A percentile compares a stretch with the other conserved stretches of the same genome.
phyloP scores from a whole-genome alignment of 2,888 invertebrate genomes.

The Dynastes grantii region DNA sequence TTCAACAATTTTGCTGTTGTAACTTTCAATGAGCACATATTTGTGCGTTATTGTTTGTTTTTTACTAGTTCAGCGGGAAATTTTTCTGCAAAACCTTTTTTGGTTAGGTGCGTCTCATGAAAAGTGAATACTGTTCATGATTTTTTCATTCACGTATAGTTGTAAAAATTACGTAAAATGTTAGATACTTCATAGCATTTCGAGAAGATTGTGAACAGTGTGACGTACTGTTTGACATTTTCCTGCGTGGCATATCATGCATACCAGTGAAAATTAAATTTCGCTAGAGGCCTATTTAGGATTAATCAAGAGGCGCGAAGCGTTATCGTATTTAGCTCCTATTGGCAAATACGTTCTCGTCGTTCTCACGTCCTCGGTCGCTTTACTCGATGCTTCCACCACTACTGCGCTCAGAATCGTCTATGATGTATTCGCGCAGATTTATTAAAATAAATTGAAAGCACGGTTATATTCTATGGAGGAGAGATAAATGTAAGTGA shows the following conservation, averaged over 20 bases:
- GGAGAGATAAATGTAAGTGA: conserved; percentile 65
- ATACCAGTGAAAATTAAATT: conserved; percentile 53
- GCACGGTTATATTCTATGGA: conserved; percentile 62
- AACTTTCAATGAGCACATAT: too few species aligned
- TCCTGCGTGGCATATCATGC: not conserved
- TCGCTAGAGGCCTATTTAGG: conserved; percentile 54
- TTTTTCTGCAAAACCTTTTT: too few species aligned
- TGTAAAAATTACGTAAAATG: too few species aligned
- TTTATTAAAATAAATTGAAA: conserved; percentile 72
- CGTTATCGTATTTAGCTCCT: conserved; percentile 66
- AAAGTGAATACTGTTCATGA: too few species aligned
- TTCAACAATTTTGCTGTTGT: too few species aligned
- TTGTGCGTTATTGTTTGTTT: too few species aligned
- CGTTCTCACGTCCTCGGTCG: conserved; percentile 52
- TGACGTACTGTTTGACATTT: conserved; percentile 3
- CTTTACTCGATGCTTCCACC: conserved; percentile 56
- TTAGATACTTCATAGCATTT: too few species aligned
- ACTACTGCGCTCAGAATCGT: conserved; percentile 35
- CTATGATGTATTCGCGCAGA: conserved; percentile 68
- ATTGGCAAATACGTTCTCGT: conserved; percentile 59
- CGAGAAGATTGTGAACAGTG: too few species aligned
- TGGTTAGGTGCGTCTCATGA: too few species aligned
- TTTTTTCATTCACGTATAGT: too few species aligned
- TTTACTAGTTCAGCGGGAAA: too few species aligned
- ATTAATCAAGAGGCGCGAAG: conserved; percentile 57